Percentiles rank a stretch among this genome's conserved stretches.
phyloP scores from a whole-genome alignment of 1,140 invertebrate genomes.

The Zaprionus ghesquierei region DNA sequence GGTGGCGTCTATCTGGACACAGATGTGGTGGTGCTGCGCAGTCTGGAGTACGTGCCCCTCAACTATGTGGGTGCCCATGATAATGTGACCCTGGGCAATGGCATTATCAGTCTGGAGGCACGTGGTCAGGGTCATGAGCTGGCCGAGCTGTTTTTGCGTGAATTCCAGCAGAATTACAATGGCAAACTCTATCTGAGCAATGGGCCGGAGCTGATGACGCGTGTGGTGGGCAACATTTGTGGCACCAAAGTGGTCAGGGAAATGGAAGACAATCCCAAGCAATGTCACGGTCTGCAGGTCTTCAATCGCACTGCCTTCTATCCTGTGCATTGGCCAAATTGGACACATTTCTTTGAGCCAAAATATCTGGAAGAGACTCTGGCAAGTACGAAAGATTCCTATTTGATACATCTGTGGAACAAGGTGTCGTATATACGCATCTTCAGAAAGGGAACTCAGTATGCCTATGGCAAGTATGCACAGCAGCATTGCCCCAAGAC shows the following conservation, averaged over 20 bases:
- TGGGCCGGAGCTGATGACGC: conserved; percentile 88
- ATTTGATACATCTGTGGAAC: conserved; percentile 88
- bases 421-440: conserved; percentile 84
- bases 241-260: conserved; percentile 83
- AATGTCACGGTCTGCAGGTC: conserved; percentile 86
- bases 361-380: conserved; percentile 83
- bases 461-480: conserved; percentile 85
- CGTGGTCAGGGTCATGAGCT: conserved; percentile 84
- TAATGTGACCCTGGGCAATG: conserved; percentile 85
- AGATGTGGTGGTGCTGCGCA: conserved; percentile 88
- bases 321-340: conserved; percentile 85
- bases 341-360: conserved; percentile 86
- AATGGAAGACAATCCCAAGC: conserved; percentile 84
- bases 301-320: conserved; percentile 86
- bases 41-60: conserved; percentile 84
- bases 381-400: conserved; percentile 83
- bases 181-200: conserved; percentile 87
- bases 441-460: conserved; percentile 83
- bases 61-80: conserved; percentile 88
- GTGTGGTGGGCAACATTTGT: conserved; percentile 86
- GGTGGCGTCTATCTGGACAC: conserved; percentile 91
- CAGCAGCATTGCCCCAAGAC: conserved; percentile 85
- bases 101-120: conserved; percentile 86
- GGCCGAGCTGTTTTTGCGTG: conserved; percentile 84
- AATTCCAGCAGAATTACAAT: conserved; percentile 85